phyloP scores from a whole-genome alignment of 2,888 invertebrate species.

The Xanthia icteritia region DNA sequence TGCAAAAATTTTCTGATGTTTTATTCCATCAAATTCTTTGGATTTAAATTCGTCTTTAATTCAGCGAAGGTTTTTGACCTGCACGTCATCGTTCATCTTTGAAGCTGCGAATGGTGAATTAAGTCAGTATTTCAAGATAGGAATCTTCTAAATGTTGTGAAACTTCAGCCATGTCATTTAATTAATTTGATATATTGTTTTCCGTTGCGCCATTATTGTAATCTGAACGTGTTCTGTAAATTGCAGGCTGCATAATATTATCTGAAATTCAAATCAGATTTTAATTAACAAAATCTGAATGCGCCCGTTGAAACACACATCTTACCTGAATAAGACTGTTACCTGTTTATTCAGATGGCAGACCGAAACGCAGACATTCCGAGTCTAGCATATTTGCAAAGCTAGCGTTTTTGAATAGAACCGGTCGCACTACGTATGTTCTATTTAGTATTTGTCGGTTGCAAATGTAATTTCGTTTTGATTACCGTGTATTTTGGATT shows the following conservation, averaged over 20 bases:
- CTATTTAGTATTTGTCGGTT: slow-evolving; percentile 67
- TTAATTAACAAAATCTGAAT: slow-evolving; percentile 65
- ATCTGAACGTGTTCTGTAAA: slow-evolving; percentile 41
- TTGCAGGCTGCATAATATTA: slow-evolving; percentile 50
- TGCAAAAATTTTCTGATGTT: slow-evolving; percentile 47
- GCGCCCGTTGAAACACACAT: slow-evolving; percentile 55
- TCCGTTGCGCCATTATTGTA: slow-evolving; percentile 43
- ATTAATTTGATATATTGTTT: slow-evolving; percentile 58
- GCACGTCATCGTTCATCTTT: slow-evolving; percentile 54
- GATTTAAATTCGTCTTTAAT: slow-evolving; percentile 53
- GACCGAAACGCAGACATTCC: slow-evolving; percentile 66
- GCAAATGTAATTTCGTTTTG: slow-evolving; percentile 59
- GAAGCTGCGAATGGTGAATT: slow-evolving; percentile 50
- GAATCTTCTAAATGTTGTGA: slow-evolving; percentile 55
- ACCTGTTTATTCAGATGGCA: slow-evolving; percentile 66
- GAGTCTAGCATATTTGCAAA: slow-evolving; percentile 64
- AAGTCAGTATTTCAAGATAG: slow-evolving; percentile 58
- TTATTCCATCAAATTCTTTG: slow-evolving; percentile 53
- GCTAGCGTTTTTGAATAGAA: slow-evolving; percentile 67
- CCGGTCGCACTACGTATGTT: slow-evolving; percentile 52
- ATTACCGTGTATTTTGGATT: slow-evolving; percentile 47
- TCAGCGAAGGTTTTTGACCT: slow-evolving; percentile 57
- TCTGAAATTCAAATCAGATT: slow-evolving; percentile 60
- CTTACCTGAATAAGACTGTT: slow-evolving; percentile 60
- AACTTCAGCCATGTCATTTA: slow-evolving; percentile 58